Base-by-base conservation (phyloP, 2,113 vertebrate genomes). In the Ramphastos sulfuratus region DNA sequence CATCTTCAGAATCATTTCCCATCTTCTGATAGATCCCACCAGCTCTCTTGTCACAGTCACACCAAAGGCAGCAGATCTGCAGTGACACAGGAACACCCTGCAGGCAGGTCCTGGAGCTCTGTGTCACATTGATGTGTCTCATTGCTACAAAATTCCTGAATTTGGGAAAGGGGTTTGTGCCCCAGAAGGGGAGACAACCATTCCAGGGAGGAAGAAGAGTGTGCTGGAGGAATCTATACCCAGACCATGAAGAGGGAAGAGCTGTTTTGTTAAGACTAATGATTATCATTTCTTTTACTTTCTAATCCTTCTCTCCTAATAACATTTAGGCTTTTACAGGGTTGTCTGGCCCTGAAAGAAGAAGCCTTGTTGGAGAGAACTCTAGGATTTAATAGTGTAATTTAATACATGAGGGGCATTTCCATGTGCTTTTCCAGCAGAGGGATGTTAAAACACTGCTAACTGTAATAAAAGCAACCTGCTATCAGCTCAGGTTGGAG, bases 41-140 rank as follows among this genome's bases (percentile, higher is more conserved):
- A 37, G 30, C 24, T 48, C 52, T 19, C 46, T 15, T 42, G 12
- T 12, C n/a, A 25, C 0, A 0, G 7, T 31, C 74, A 16, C 3
- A 1, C 25, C 9, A 11, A 42, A 5, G 0, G 1, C 65, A 25
- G 65, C 25, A 64, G 44, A 21, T 1, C 55, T 9, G 31, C 60
- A 7, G 23, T 24, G 3, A 0, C 3, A 2, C 0, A 10, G 39
- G 87, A 35, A 8, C 15, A 31, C 7, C 21, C 31, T 27, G 27
- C 27, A 2, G 2, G 25, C 37, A 30, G 60, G 6, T 27, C 28
- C 48, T 30, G 1, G 10, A 37, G 35, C 42, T 11, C 1, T 10
- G 10, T 15, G 25, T 3, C 82, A 37, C 7, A 1, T 1, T 24
- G 54, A 76, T 0, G 4, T 13, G 1, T 12, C 7, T 12, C 7